These are phyloP conservation scores for Brachyrhaphis roseni DNA, from an alignment of 2,797 vertebrate species.

Conservation along the genomic window DNA sequence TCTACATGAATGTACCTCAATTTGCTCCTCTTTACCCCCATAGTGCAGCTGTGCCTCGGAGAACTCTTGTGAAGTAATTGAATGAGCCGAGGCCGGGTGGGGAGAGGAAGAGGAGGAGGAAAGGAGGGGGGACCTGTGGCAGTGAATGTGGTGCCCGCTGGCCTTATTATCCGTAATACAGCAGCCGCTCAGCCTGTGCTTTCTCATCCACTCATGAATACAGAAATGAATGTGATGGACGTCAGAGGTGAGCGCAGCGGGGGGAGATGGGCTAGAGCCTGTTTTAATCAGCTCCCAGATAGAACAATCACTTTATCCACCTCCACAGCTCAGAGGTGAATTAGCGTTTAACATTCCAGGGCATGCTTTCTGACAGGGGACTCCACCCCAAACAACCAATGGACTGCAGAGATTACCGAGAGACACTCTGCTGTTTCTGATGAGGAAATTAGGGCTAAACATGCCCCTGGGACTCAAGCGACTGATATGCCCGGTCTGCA, in stretches of 20 bases:
- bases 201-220: slow-evolving; percentile 81
- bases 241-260: slow-evolving; percentile 76
- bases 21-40: slow-evolving; percentile 78
- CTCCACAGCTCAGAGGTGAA: slow-evolving; percentile 78
- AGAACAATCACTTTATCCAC: slow-evolving; percentile 81
- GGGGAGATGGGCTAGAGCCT: slow-evolving; percentile 64
- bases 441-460: slow-evolving; percentile 78
- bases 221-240: slow-evolving; percentile 78
- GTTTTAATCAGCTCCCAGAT: slow-evolving; percentile 81
- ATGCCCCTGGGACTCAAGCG: slow-evolving; percentile 66
- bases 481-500: slow-evolving; percentile 60
- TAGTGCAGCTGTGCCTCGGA: slow-evolving; percentile 78
- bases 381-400: slow-evolving; percentile 72
- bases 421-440: slow-evolving; percentile 77
- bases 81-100: slow-evolving; percentile 67
- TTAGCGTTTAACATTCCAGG: slow-evolving; percentile 83
- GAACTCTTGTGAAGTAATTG: slow-evolving; percentile 82
- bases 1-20: slow-evolving; percentile 76
- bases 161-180: slow-evolving; percentile 81
- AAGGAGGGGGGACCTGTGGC: slow-evolving; percentile 70
- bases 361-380: slow-evolving; percentile 77
- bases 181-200: slow-evolving; percentile 72
- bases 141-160: slow-evolving; percentile 74
- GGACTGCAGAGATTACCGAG: slow-evolving; percentile 70
- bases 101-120: slow-evolving; percentile 54